Percentiles rank a stretch among this genome's conserved stretches.
These are phyloP conservation scores for Rachycentron canadum DNA, from an alignment of 2,797 vertebrate genomes.

Conservation along the genomic window DNA sequence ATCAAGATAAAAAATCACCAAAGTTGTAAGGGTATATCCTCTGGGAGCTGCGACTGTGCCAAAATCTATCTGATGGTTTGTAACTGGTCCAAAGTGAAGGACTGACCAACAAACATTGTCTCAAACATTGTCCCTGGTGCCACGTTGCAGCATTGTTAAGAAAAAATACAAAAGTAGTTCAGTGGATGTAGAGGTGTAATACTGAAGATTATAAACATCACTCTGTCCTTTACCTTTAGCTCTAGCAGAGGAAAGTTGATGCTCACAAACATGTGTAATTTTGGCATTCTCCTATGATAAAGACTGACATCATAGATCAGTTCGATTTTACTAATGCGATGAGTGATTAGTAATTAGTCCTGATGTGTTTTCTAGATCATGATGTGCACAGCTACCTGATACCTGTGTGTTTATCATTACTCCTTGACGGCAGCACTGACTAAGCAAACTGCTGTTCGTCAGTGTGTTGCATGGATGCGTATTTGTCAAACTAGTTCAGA, in stretches of 20 bases:
- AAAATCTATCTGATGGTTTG: neutral
- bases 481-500: conserved; percentile 54
- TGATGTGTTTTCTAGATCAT: conserved; percentile 9
- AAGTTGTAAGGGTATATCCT: neutral
- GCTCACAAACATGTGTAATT: neutral
- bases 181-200: conserved; percentile 15
- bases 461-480: conserved; percentile 14
- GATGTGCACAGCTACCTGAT: conserved; percentile 27
- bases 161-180: neutral
- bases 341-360: conserved; percentile 28
- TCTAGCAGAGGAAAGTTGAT: conserved; percentile 17
- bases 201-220: conserved; percentile 35
- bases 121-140: neutral
- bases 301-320: conserved; percentile 15
- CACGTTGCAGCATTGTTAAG: neutral
- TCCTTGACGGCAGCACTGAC: conserved; percentile 11
- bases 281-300: conserved; percentile 15
- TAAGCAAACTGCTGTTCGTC: conserved; percentile 18
- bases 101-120: neutral
- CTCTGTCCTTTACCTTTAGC: conserved; percentile 26
- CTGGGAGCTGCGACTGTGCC: neutral
- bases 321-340: conserved; percentile 7
- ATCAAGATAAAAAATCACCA: neutral
- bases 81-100: neutral
- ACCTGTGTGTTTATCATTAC: conserved; percentile 49